Evolutionary conservation across 2,797 vertebrate genomes (phyloP).

Genomic region (Poeciliopsis turneri): DNA sequence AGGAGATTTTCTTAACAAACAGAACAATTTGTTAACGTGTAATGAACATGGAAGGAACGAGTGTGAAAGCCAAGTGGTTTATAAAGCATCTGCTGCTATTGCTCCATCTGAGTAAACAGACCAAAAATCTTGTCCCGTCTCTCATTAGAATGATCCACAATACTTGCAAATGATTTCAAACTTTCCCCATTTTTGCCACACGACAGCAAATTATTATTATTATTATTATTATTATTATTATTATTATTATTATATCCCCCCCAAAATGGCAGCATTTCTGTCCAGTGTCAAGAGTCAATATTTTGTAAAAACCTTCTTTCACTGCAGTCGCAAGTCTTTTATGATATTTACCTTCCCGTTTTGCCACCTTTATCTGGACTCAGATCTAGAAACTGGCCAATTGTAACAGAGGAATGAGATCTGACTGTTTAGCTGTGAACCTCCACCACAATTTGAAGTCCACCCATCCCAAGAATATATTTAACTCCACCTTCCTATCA

Average conservation of each 20-base stretch:
- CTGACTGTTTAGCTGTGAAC: background rate
- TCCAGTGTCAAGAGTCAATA: background rate
- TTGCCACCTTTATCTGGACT: background rate
- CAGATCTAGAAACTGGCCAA: background rate
- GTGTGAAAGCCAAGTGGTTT: background rate
- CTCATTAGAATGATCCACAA: background rate
- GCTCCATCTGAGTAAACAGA: background rate
- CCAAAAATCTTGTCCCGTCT: background rate
- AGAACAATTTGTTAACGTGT: background rate
- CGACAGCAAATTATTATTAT: background rate
- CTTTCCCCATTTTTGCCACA: background rate
- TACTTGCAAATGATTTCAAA: background rate
- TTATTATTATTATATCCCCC: too few species aligned
- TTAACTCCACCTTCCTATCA: background rate
- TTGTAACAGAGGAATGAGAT: background rate
- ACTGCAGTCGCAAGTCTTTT: background rate
- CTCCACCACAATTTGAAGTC: background rate
- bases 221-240: too few species aligned
- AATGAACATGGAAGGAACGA: background rate
- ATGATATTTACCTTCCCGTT: background rate
- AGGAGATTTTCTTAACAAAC: background rate
- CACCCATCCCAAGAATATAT: background rate
- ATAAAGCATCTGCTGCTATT: background rate
- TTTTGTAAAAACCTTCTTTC: background rate
- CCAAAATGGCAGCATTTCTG: background rate